Evolutionary conservation across 2,113 vertebrate species (phyloP).

Genomic region (Tetrax tetrax): DNA sequence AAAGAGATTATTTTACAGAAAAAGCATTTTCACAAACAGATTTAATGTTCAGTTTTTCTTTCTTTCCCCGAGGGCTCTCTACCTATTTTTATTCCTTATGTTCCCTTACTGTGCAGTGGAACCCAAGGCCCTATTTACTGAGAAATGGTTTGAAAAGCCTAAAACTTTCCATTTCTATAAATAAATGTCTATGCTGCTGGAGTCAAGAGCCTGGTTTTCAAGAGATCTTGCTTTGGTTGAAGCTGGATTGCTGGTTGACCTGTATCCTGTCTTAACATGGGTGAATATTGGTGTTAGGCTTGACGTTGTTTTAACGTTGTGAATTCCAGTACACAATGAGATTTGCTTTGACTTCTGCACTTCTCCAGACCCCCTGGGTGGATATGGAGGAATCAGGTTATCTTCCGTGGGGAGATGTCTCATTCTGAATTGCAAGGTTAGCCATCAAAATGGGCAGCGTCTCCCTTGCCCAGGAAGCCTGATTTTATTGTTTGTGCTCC

Average conservation of each 20-base stretch:
- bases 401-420: background rate
- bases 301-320: background rate
- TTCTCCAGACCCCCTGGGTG: background rate
- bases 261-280: background rate
- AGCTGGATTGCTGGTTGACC: background rate
- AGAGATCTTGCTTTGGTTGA: background rate
- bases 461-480: background rate
- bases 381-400: background rate
- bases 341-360: background rate
- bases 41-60: constrained; percentile 13
- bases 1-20: constrained; percentile 35
- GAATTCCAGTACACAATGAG: background rate
- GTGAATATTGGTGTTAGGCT: background rate
- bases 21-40: constrained; percentile 21
- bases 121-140: background rate
- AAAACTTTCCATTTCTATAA: constrained; percentile 4
- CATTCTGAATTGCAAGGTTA: background rate
- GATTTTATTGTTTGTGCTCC: background rate
- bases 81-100: constrained; percentile 2
- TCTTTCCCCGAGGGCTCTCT: background rate
- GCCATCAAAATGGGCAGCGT: background rate
- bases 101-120: background rate
- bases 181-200: background rate
- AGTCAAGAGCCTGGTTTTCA: background rate
- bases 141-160: background rate